phyloP scores from a whole-genome alignment of 2,888 invertebrate species.

The Anodontia alba region DNA sequence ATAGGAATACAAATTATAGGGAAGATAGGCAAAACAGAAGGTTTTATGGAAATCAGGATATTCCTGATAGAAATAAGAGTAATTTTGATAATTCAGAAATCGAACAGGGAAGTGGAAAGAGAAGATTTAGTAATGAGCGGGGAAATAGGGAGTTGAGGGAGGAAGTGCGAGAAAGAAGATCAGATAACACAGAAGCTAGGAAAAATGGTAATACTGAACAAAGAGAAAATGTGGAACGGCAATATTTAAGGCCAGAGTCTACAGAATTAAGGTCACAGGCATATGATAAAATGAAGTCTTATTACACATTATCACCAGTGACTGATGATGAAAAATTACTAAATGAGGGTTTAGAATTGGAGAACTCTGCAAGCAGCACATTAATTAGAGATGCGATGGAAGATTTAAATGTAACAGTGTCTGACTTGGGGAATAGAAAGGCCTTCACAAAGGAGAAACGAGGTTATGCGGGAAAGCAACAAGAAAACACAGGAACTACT shows the following conservation, averaged over 20 bases:
- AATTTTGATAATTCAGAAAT: background rate
- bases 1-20: conserved; percentile 18
- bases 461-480: background rate
- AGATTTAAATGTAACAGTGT: conserved; percentile 53
- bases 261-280: background rate
- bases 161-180: background rate
- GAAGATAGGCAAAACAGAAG: conserved; percentile 36
- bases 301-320: conserved; percentile 51
- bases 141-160: background rate
- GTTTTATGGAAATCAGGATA: conserved; percentile 19
- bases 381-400: conserved; percentile 14
- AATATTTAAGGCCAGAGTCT: background rate
- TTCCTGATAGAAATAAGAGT: background rate
- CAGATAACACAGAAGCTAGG: background rate
- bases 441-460: conserved; percentile 40
- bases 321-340: conserved; percentile 47
- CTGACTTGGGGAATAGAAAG: conserved; percentile 42
- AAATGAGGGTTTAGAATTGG: conserved; percentile 31
- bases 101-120: background rate
- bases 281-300: conserved; percentile 38
- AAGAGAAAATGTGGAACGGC: background rate
- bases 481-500: background rate
- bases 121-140: background rate
- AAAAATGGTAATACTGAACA: background rate
- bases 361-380: conserved; percentile 1